Conservation (phyloP, 2,113 vertebrate genomes). For the Cisticola juncidis region DNA sequence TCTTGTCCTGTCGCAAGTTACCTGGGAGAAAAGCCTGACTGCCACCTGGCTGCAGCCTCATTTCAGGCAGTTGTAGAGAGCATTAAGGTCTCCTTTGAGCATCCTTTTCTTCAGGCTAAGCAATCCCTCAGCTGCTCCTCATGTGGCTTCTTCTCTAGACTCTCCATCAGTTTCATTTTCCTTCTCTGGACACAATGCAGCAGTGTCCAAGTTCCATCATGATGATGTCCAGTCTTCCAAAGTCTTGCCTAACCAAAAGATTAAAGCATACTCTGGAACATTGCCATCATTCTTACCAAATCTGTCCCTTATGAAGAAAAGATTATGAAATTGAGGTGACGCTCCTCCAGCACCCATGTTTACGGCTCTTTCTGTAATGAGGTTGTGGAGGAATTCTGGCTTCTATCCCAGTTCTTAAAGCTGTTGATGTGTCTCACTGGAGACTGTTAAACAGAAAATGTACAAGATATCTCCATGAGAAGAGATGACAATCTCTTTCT, state of each 20-base stretch:
- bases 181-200: not conserved
- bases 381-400: not conserved
- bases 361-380: not conserved
- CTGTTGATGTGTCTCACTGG: not conserved
- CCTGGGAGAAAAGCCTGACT: not conserved
- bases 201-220: not conserved
- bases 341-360: accelerated
- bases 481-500: not conserved
- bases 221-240: not conserved
- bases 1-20: not conserved
- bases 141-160: not conserved
- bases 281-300: not conserved
- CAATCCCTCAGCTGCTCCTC: not conserved
- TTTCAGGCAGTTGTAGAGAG: too few species aligned
- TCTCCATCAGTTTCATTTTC: not conserved
- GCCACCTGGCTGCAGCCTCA: not conserved
- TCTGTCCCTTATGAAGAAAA: not conserved
- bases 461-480: not conserved
- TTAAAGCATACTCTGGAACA: not conserved
- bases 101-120: not conserved
- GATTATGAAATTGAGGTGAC: not conserved
- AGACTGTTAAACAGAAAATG: not conserved
- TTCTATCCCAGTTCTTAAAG: not conserved
- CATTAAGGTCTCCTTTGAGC: not conserved
- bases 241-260: not conserved